These are phyloP conservation scores for Falcunculus frontatus DNA, from an alignment of 2,113 vertebrate species.

Conservation along the genomic window DNA sequence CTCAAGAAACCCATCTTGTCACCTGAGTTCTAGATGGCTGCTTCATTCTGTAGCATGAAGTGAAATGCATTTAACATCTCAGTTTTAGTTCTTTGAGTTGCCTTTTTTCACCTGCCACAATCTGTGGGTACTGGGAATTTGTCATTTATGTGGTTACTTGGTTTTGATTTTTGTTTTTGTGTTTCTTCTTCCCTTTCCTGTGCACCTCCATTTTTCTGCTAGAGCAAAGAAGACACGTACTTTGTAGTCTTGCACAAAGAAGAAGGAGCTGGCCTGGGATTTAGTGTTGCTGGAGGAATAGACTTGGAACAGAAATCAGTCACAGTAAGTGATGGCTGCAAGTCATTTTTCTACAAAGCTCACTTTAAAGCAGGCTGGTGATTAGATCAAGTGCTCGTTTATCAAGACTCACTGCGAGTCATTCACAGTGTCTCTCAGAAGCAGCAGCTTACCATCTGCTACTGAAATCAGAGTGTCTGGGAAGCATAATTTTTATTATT, in stretches of 20 bases:
- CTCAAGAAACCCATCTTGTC: background rate
- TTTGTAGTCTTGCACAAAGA: conserved; percentile 89
- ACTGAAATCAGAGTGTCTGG: background rate
- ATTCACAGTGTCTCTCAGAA: background rate
- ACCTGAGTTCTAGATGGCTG: background rate
- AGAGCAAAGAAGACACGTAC: conserved; percentile 80
- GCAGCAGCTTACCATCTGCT: conserved; percentile 1
- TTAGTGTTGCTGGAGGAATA: conserved; percentile 88
- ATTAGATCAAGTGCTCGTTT: conserved; percentile 24
- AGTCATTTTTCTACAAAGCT: background rate
- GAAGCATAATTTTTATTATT: background rate
- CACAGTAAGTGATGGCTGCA: conserved; percentile 77
- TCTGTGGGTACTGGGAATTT: background rate
- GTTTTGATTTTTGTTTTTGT: background rate
- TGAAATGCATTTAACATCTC: background rate
- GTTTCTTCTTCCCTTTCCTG: background rate
- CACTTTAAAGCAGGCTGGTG: background rate
- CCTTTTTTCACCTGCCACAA: background rate
- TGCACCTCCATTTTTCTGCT: background rate
- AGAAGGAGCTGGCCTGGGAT: conserved; percentile 89
- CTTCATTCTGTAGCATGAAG: background rate
- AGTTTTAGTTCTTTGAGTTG: background rate
- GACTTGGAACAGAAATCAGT: conserved; percentile 85
- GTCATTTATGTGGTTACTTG: background rate
- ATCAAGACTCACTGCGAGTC: background rate